Evolutionary conservation across 2,797 vertebrate species (phyloP).

Genomic region (Limosa lapponica): DNA sequence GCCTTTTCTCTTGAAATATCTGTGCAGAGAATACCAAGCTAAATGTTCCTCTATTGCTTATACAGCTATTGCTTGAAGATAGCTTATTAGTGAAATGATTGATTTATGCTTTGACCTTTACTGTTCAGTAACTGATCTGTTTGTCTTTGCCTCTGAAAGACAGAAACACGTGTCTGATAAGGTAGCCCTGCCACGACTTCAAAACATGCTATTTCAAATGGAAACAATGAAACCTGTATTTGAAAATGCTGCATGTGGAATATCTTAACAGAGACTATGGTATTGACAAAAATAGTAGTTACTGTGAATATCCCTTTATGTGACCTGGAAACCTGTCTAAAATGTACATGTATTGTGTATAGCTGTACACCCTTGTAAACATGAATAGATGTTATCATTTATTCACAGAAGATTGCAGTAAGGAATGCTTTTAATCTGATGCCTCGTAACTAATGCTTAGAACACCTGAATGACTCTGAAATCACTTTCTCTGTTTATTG

Average conservation of each 20-base stretch:
- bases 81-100: constrained; percentile 62
- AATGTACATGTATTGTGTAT: not conserved
- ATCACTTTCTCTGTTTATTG: not conserved
- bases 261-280: not conserved
- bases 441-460: not conserved
- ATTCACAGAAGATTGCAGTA: not conserved
- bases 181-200: not conserved
- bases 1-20: constrained; percentile 16
- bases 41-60: constrained; percentile 19
- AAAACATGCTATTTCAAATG: not conserved
- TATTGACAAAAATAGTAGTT: not conserved
- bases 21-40: not conserved
- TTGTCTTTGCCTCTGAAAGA: constrained; percentile 48
- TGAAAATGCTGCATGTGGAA: not conserved
- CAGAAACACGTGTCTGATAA: not conserved
- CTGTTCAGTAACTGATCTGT: constrained; percentile 53
- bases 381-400: not conserved
- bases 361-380: not conserved
- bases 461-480: not conserved
- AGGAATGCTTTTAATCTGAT: not conserved
- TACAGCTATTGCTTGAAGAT: constrained; percentile 5
- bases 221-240: not conserved
- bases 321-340: not conserved
- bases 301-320: not conserved
- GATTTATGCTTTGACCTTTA: constrained; percentile 68